Evolutionary conservation across 64 coral and sea anemone species (phyloP).

Genomic region (Anthopleura sola): DNA sequence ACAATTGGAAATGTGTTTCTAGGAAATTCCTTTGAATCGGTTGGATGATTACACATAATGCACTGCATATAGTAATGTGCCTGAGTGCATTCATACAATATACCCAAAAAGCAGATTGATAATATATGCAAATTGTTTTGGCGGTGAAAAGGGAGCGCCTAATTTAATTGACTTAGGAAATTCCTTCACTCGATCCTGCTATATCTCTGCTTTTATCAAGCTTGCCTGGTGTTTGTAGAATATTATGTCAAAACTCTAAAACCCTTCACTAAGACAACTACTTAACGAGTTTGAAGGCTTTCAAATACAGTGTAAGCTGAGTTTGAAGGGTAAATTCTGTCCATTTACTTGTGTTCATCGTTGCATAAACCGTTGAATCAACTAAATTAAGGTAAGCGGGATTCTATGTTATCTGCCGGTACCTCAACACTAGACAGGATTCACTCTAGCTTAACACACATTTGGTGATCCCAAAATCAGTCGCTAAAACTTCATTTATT

Average conservation of each 20-base stretch:
- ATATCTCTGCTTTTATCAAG: background rate
- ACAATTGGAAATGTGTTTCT: no score
- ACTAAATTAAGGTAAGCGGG: background rate
- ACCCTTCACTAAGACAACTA: background rate
- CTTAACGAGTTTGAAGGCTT: background rate
- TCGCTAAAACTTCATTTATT: no score
- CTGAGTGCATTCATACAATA: background rate
- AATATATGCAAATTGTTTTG: background rate
- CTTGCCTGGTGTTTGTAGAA: background rate
- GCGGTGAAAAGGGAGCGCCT: background rate
- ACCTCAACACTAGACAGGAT: background rate
- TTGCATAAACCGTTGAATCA: background rate
- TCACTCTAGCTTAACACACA: background rate
- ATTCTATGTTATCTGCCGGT: background rate
- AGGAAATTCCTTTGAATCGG: background rate
- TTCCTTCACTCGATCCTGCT: background rate
- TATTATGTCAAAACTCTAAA: background rate
- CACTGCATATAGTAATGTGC: background rate
- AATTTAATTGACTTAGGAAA: background rate
- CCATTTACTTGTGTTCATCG: constrained; percentile 3
- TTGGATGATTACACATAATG: background rate
- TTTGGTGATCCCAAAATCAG: no score
- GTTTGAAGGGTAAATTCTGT: background rate
- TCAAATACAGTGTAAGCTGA: background rate
- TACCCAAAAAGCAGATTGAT: background rate